phyloP scores from a whole-genome alignment of 2,888 invertebrate species.

The Volucella inflata region DNA sequence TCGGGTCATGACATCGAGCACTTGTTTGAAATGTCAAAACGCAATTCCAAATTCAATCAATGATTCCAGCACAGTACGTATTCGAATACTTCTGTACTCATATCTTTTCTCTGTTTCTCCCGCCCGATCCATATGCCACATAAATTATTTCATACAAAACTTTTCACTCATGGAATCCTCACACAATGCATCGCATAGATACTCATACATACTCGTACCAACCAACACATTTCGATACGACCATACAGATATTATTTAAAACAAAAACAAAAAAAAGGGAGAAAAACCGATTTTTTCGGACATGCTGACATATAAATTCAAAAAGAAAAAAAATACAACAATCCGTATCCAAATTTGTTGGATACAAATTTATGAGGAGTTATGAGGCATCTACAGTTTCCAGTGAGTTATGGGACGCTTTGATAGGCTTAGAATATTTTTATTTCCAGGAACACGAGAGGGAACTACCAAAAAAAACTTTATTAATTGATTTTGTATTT shows the following conservation, averaged over 20 bases:
- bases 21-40: constrained; percentile 25
- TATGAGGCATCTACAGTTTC: constrained; percentile 68
- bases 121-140: constrained; percentile 4
- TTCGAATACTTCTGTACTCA: background rate
- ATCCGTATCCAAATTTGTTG: constrained; percentile 33
- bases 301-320: constrained; percentile 65
- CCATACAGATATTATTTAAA: background rate
- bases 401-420: constrained; percentile 64
- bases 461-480: constrained; percentile 33
- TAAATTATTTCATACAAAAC: constrained; percentile 22
- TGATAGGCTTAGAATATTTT: constrained; percentile 65
- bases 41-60: constrained; percentile 25
- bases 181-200: constrained; percentile 11
- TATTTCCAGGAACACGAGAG: constrained; percentile 43
- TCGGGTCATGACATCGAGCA: no score
- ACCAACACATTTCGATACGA: no score
- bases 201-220: no score
- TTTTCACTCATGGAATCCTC: constrained; percentile 37
- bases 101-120: background rate
- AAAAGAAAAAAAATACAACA: constrained; percentile 29
- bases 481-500: constrained; percentile 53
- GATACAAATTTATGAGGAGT: constrained; percentile 72
- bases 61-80: constrained; percentile 38
- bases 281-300: constrained; percentile 48
- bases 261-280: constrained; percentile 11